Evolutionary conservation across 2,113 vertebrate species (phyloP), one percentile per base, ranked within the genome.

Genomic region (Syrrhaptes paradoxus): DNA sequence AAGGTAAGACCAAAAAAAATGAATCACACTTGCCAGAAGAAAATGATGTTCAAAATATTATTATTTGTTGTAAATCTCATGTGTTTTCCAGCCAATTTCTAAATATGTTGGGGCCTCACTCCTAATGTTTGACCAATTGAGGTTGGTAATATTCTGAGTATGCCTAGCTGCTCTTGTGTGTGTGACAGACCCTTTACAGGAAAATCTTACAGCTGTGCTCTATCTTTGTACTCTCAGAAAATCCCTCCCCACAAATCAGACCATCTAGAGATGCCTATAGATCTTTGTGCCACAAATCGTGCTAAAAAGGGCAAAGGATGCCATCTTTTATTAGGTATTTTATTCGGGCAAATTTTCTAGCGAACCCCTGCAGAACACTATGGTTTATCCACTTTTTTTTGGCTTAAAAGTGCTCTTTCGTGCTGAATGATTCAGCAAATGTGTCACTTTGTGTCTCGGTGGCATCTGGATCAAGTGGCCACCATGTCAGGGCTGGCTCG

Each of bases 11-110:
- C 80, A 68, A 74, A 71, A 38, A 83, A 72, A 32, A 25, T 7
- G 49, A 91, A 67, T 61, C 11, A 28, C 6, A 6, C 67, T 83
- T 94, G 68, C 51, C 72, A 86, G 59, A 80, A 92, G 59, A 68
- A 84, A 86, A 67, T 65, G 65, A 90, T 86, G 65, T 88, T 90
- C 68, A 90, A 76, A 91, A 85, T 94, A 48, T 59, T 91, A 38
- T 66, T 92, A 78, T 91, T 94, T 90, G 59, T 76, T 48, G 55
- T 89, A 84, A 94, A 93, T 92, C 75, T 88, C 57, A 6, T 38
- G 82, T 85, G 57, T 72, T 95, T 96, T 86, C 26, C 36, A 84
- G 65, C 13, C 52, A 72, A 3, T 88, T 91, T 93, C 65, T 36
- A 71, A 80, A 41, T 67, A 61, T 45, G 41, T 1, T 89, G 72